Evolutionary conservation across 1,140 invertebrate genomes (phyloP).

Genomic region (Trichogramma pretiosum): DNA sequence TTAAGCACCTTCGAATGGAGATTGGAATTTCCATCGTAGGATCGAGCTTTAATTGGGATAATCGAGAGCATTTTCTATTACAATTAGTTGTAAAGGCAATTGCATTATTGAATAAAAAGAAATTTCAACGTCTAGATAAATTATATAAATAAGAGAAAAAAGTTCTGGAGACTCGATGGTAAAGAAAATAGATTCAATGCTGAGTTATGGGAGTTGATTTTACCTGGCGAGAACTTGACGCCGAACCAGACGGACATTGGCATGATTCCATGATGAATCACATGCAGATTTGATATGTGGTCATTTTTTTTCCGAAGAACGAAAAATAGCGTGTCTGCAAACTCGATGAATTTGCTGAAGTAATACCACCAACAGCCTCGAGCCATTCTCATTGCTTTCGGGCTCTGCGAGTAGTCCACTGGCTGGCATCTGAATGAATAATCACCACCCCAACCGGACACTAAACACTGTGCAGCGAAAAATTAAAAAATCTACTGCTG

Average conservation of each 20-base stretch:
- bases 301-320: constrained; percentile 76
- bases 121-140: too few relatives aligned
- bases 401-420: constrained; percentile 74
- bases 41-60: too few relatives aligned
- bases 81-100: too few relatives aligned
- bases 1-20: too few relatives aligned
- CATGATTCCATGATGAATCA: constrained; percentile 89
- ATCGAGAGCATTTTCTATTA: too few relatives aligned
- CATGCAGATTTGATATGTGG: constrained; percentile 78
- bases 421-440: constrained; percentile 85
- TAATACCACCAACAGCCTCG: constrained; percentile 80
- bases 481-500: not conserved
- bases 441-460: constrained; percentile 59
- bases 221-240: constrained; percentile 82
- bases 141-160: too few relatives aligned
- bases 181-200: too few relatives aligned
- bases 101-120: too few relatives aligned
- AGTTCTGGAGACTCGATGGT: too few relatives aligned
- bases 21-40: too few relatives aligned
- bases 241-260: constrained; percentile 88
- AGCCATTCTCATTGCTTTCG: constrained; percentile 71
- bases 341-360: constrained; percentile 79
- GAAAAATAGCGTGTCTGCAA: constrained; percentile 83
- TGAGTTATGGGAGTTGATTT: too few relatives aligned
- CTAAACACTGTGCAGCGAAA: constrained; percentile 46